phyloP scores from a whole-genome alignment of 2,888 invertebrate genomes.

The Tuta absoluta region DNA sequence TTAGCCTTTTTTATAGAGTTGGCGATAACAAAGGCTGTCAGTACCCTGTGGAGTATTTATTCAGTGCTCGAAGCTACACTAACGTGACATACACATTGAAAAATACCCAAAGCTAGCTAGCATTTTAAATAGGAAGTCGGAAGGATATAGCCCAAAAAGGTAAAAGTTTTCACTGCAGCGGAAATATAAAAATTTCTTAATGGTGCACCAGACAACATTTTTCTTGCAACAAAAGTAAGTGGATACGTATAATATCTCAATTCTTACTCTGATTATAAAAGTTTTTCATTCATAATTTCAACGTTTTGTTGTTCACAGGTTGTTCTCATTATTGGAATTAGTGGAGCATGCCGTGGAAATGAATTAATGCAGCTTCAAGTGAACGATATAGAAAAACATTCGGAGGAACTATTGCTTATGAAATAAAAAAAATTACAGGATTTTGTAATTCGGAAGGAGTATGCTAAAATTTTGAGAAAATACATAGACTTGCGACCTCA shows the following conservation, averaged over 20 bases:
- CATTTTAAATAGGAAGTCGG: conserved; percentile 5
- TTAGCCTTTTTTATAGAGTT: not conserved
- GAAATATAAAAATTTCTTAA: not conserved
- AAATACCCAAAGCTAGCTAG: not conserved
- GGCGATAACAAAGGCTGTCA: not conserved
- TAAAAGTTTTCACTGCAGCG: not conserved
- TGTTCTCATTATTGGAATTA: not conserved
- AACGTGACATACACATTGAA: not conserved
- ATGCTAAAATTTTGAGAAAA: not conserved
- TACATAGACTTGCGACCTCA: no score
- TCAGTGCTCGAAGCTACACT: not conserved
- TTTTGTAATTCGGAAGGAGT: not conserved
- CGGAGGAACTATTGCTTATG: not conserved
- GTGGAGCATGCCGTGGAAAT: not conserved
- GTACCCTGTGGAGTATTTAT: not conserved
- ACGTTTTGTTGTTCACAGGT: not conserved
- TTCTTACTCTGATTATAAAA: no score
- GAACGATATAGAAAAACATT: not conserved
- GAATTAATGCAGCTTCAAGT: not conserved
- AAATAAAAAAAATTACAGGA: not conserved
- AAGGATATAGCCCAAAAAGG: not conserved
- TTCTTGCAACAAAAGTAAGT: not conserved
- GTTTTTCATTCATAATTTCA: not conserved
- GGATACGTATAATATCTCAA: no score
- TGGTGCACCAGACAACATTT: not conserved